Evolutionary conservation across 2,797 vertebrate species (phyloP).

Genomic region (Periophthalmus magnuspinnatus): DNA sequence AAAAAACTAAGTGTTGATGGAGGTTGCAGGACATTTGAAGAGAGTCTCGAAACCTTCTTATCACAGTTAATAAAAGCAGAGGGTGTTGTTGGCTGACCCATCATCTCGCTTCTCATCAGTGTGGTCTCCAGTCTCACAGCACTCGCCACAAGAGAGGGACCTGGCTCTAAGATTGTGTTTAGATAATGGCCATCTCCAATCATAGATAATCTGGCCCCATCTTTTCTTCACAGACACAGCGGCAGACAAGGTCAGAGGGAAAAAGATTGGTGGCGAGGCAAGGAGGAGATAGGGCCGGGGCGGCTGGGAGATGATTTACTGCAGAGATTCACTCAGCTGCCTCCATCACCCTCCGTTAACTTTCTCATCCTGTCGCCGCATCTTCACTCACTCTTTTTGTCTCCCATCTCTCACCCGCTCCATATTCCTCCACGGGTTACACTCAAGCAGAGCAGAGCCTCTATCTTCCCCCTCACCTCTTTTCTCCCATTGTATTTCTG

Average conservation of each 20-base stretch:
- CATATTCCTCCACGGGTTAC: constrained; percentile 56
- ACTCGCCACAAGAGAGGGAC: constrained; percentile 66
- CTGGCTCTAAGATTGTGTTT: constrained; percentile 81
- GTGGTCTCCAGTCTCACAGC: constrained; percentile 65
- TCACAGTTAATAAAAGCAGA: constrained; percentile 75
- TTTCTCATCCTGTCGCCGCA: constrained; percentile 74
- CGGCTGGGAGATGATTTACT: constrained; percentile 78
- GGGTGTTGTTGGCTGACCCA: constrained; percentile 70
- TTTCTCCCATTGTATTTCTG: constrained; percentile 46
- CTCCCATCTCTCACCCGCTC: constrained; percentile 58
- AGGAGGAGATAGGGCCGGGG: constrained; percentile 70
- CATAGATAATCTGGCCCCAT: constrained; percentile 83
- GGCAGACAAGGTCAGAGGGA: constrained; percentile 81
- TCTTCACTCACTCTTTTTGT: constrained; percentile 60
- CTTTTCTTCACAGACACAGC: constrained; percentile 79
- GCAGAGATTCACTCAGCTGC: constrained; percentile 79
- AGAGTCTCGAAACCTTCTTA: constrained; percentile 69
- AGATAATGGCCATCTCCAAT: constrained; percentile 85
- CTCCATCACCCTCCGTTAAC: constrained; percentile 79
- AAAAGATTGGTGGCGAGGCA: constrained; percentile 70
- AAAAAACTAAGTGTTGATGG: constrained; percentile 67
- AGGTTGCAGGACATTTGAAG: constrained; percentile 54
- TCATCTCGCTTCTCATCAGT: constrained; percentile 73
- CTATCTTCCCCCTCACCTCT: constrained; percentile 62
- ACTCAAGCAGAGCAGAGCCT: constrained; percentile 53